Conservation (phyloP, 2,113 vertebrate species). For the Daubentonia madagascariensis region DNA sequence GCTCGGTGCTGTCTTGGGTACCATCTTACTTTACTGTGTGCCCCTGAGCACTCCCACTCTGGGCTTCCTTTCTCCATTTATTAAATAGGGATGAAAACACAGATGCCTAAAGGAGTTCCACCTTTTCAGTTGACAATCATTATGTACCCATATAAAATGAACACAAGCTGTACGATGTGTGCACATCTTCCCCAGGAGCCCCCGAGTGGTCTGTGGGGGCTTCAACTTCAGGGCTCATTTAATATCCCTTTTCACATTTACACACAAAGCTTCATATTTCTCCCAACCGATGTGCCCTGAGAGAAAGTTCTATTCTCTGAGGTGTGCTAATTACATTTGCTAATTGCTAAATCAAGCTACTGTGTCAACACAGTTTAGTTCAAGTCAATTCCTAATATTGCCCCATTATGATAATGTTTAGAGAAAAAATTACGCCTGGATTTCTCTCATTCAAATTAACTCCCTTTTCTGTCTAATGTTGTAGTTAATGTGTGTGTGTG, state of each 20-base stretch:
- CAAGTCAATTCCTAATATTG: slow-evolving; percentile 74
- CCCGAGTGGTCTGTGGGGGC: not conserved
- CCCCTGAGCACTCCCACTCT: not conserved
- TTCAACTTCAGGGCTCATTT: slow-evolving; percentile 28
- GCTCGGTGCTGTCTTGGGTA: not conserved
- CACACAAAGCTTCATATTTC: slow-evolving; percentile 47
- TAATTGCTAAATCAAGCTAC: slow-evolving; percentile 80
- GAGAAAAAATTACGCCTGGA: slow-evolving; percentile 43
- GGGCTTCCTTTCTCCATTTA: not conserved
- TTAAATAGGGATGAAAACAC: not conserved
- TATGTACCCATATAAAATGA: not conserved
- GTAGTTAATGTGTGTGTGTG: slow-evolving; percentile 47
- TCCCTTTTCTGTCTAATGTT: slow-evolving; percentile 67
- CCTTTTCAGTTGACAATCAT: not conserved
- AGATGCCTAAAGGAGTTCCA: not conserved
- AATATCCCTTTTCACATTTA: slow-evolving; percentile 49
- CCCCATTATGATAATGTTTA: slow-evolving; percentile 72
- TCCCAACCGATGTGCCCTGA: slow-evolving; percentile 64
- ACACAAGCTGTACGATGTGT: too few species aligned
- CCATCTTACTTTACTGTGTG: not conserved
- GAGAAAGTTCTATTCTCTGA: slow-evolving; percentile 72
- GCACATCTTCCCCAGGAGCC: not conserved
- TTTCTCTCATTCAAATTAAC: slow-evolving; percentile 62
- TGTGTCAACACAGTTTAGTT: slow-evolving; percentile 80
- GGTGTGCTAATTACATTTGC: slow-evolving; percentile 74